A percentile compares a stretch with the other conserved stretches of the same genome.
These are phyloP conservation scores for Ophiothrix spiculata DNA, from an alignment of 35 echinoderm and acorn worm genomes.

Conservation along the genomic window DNA sequence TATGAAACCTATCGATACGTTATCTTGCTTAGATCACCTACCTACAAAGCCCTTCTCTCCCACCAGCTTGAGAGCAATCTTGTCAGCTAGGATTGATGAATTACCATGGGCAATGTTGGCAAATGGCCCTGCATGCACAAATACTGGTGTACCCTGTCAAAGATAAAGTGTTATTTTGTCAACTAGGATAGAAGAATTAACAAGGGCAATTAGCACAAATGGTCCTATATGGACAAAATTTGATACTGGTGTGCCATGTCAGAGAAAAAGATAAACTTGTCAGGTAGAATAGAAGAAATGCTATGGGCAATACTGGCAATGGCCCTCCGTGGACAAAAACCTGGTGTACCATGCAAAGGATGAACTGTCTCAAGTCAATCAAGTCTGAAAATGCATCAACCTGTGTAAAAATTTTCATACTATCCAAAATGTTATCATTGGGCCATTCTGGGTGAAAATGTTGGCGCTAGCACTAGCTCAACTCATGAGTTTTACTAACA, in stretches of 20 bases:
- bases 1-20: too few relatives aligned
- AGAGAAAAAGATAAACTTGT: too few relatives aligned
- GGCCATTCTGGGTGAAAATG: too few relatives aligned
- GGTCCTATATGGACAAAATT: conserved; percentile 97
- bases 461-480: too few relatives aligned
- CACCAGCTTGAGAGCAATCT: conserved; percentile 87
- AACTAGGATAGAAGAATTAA: background rate
- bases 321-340: background rate
- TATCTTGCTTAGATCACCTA: too few relatives aligned
- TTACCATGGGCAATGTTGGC: conserved; percentile 99
- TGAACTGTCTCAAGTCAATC: background rate
- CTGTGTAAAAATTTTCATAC: too few relatives aligned
- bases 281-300: background rate
- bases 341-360: background rate
- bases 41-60: conserved; percentile 95
- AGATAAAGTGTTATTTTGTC: background rate
- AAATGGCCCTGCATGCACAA: conserved; percentile 98
- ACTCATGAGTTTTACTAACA: too few relatives aligned
- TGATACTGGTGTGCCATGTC: conserved; percentile 80
- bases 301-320: background rate
- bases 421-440: too few relatives aligned
- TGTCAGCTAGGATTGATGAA: conserved; percentile 84
- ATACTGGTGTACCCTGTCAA: conserved; percentile 84
- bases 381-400: background rate
- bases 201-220: conserved; percentile 92